These are phyloP conservation scores for Pseudolaguvia tuberculata DNA, from an alignment of 2,113 vertebrate species.

Conservation along the genomic window DNA sequence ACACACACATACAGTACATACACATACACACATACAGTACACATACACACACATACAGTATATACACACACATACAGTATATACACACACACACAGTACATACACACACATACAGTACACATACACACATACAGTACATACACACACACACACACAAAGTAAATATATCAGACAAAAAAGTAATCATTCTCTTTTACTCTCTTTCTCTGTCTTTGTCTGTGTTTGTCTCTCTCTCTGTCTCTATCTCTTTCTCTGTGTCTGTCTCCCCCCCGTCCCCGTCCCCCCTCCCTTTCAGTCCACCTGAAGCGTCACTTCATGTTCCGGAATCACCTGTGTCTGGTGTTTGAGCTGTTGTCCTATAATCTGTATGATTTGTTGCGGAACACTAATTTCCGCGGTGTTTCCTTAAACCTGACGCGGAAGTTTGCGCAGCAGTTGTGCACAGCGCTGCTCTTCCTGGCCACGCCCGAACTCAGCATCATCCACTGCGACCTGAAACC, in stretches of 20 bases:
- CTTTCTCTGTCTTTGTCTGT: neutral
- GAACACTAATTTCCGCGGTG: slow-evolving; percentile 92
- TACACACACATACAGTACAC: too few species aligned
- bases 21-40: too few species aligned
- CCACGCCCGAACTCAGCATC: slow-evolving; percentile 92
- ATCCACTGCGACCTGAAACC: slow-evolving; percentile 97
- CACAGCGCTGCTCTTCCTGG: slow-evolving; percentile 89
- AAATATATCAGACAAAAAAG: too few species aligned
- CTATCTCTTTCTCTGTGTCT: neutral
- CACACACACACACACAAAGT: neutral
- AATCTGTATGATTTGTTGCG: slow-evolving; percentile 91
- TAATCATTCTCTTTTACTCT: neutral
- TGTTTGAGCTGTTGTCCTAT: slow-evolving; percentile 93
- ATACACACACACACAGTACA: too few species aligned
- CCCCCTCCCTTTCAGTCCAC: slow-evolving; percentile 71
- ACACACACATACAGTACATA: too few species aligned
- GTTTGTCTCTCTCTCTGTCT: neutral
- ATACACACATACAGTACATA: too few species aligned
- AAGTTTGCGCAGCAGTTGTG: slow-evolving; percentile 95
- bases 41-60: too few species aligned
- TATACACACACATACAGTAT: too few species aligned
- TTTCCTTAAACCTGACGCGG: slow-evolving; percentile 89
- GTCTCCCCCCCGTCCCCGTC: neutral
- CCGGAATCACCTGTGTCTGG: slow-evolving; percentile 94
- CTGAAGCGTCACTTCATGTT: slow-evolving; percentile 97